phyloP scores from a whole-genome alignment of 2,113 vertebrate genomes.

The Corythornis vintsioides region DNA sequence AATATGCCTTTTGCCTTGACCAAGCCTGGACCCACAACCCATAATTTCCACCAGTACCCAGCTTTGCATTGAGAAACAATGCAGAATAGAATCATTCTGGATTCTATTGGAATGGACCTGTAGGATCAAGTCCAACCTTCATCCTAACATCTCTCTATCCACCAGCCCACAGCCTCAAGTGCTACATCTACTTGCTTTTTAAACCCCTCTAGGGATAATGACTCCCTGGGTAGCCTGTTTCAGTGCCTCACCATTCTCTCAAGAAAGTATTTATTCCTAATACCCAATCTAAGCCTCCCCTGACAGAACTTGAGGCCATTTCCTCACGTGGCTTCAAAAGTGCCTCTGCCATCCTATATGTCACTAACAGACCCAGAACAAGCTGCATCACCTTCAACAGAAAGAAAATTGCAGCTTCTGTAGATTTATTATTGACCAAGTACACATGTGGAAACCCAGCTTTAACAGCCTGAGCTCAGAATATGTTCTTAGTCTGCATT shows the following conservation, averaged over 20 bases:
- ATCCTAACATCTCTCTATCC: too few species aligned
- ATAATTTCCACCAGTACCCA: background rate
- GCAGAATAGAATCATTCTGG: too few species aligned
- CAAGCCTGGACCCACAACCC: background rate
- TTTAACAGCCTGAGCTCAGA: background rate
- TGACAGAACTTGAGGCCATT: too few species aligned
- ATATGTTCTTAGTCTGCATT: conserved; percentile 9
- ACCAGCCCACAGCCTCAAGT: too few species aligned
- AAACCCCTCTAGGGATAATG: too few species aligned
- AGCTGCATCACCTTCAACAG: background rate
- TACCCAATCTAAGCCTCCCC: too few species aligned
- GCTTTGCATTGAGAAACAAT: background rate
- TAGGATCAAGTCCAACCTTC: too few species aligned
- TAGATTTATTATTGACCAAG: conserved; percentile 42
- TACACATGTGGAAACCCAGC: conserved; percentile 27
- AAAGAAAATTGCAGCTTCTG: background rate
- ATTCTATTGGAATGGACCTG: too few species aligned
- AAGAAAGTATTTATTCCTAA: too few species aligned
- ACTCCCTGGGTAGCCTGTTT: too few species aligned
- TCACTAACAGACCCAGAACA: background rate
- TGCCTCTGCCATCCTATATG: background rate
- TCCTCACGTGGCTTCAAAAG: background rate
- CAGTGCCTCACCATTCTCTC: too few species aligned
- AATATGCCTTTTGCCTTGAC: background rate
- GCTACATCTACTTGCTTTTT: too few species aligned